Conservation (phyloP, 2,888 invertebrate species). For the Netelia melanura region DNA sequence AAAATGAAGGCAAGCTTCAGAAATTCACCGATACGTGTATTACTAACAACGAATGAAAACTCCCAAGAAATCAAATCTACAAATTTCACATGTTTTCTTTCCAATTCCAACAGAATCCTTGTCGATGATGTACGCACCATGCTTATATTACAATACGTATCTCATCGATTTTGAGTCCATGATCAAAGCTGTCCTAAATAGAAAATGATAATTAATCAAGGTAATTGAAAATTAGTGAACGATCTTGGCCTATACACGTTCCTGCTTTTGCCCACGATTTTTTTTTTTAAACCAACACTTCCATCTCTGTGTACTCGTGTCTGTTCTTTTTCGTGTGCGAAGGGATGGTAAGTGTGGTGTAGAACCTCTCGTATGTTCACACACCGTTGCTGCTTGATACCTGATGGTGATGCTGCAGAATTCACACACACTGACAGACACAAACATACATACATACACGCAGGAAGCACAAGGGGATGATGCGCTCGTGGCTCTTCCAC, state of each 20-base stretch:
- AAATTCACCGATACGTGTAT: not conserved
- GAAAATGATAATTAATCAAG: conserved; percentile 82
- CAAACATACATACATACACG: not conserved
- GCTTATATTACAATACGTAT: not conserved
- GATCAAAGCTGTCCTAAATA: conserved; percentile 82
- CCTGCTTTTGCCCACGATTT: conserved; percentile 48
- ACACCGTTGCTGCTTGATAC: not conserved
- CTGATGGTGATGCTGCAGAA: not conserved
- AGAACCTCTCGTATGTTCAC: not conserved
- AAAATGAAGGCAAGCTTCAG: conserved; percentile 5
- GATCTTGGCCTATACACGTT: conserved; percentile 79
- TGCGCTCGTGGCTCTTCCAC: conserved; percentile 72
- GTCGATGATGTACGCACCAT: not conserved
- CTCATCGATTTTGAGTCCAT: conserved; percentile 67
- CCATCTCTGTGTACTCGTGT: not conserved
- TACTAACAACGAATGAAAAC: no score
- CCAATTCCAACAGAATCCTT: not conserved
- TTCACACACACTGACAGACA: not conserved
- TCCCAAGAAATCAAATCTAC: no score
- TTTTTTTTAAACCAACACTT: not conserved
- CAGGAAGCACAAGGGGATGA: conserved; percentile 68
- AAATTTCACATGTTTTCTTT: not conserved
- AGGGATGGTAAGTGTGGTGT: not conserved
- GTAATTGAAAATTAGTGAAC: conserved; percentile 84
- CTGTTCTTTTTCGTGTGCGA: not conserved